Base-by-base conservation (phyloP, 2,888 invertebrate species). In the Choristoneura rosaceana region DNA sequence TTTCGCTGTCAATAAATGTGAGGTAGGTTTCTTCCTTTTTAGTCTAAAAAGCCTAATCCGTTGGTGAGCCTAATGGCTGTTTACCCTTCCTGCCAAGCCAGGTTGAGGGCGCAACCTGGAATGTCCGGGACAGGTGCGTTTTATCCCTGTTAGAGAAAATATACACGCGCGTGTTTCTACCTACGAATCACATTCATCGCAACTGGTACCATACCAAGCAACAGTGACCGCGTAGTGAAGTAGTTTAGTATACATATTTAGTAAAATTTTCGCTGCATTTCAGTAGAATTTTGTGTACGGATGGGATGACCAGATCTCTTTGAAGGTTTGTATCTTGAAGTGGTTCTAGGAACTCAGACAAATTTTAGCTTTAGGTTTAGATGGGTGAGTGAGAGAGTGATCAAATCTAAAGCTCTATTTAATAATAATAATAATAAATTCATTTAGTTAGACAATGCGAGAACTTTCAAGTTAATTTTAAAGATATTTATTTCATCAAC, bases 61-160 rank as follows among this genome's bases (percentile, higher is more conserved):
- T 17, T 25, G 55, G 55, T 55, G 25, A 25, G 25, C 55, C 25
- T 25, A 55, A 55, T 55, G 55, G 55, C 55, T 25, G 55, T 55
- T 55, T 25, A 25, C 55, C 55, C 55, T 52, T 17, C 52, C 9
- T 55, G 55, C 55, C 10, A 25, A 55, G 55, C 25, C 25, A 55
- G 55, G 55, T 55, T 25, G 55, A 55, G 55, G 55, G 55, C 17
- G 55, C 55, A 9, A 4, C 12, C 25, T 25, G 55, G 55, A 55
- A 55, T 25, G 55, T 25, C 12, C 55, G 55, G 4, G n/a, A 25
- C 55, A 55, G 55, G 55, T 55, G 55, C 12, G 55, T 55, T 55
- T 55, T 55, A 55, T 55, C 25, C 55, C 55, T 55, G 55, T 55
- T 55, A 55, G 55, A 25, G 55, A 25, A 55, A 55, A 25, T 55